Evolutionary conservation across 2,888 invertebrate genomes (phyloP).

Genomic region (Shargacucullia verbasci): DNA sequence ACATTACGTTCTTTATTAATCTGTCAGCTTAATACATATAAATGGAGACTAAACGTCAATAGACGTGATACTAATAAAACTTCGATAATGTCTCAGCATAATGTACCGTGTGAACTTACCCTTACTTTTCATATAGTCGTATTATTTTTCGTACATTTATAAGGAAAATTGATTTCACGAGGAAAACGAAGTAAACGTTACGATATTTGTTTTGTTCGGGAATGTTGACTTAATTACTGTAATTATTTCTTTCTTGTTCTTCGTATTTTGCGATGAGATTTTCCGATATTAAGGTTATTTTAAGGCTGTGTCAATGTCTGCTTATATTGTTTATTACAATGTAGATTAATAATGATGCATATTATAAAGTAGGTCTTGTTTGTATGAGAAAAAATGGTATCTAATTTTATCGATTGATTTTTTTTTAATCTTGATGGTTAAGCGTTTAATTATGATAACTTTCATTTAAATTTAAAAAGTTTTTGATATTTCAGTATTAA

Average conservation of each 20-base stretch:
- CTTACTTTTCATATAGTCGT: conserved; percentile 19
- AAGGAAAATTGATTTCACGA: conserved; percentile 29
- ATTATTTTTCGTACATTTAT: conserved; percentile 11
- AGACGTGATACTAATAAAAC: no score
- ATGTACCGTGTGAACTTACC: neutral
- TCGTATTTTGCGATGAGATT: conserved; percentile 1
- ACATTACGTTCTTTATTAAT: no score
- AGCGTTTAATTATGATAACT: neutral
- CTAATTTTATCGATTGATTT: no score
- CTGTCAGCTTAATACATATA: no score
- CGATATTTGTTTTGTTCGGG: conserved; percentile 24
- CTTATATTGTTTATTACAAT: neutral
- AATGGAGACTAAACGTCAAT: no score
- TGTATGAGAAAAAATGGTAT: no score
- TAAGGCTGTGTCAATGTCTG: conserved; percentile 1
- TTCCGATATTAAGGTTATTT: neutral
- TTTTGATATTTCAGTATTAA: no score
- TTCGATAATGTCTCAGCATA: no score
- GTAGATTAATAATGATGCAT: no score
- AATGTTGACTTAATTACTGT: conserved; percentile 40
- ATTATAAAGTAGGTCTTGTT: no score
- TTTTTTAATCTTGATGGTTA: neutral
- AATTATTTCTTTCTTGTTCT: conserved; percentile 24
- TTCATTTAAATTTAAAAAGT: no score
- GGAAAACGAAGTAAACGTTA: conserved; percentile 22